phyloP scores from a whole-genome alignment of 2,888 invertebrate species.

The Meloe dianella region DNA sequence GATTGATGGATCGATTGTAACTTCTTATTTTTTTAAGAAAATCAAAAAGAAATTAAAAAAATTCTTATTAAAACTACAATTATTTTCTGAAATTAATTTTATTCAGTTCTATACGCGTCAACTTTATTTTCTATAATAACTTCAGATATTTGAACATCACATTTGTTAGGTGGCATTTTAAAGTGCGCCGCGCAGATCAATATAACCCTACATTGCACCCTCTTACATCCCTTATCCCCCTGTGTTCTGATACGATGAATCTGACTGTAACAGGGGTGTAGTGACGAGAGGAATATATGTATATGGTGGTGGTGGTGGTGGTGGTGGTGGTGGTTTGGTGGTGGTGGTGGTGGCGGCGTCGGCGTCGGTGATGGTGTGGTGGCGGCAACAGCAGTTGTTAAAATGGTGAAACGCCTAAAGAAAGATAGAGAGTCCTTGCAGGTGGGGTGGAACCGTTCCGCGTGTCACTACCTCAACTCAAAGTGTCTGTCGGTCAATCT shows the following conservation, averaged over 20 bases:
- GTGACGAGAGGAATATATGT: conserved; percentile 19
- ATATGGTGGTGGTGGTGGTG: not conserved
- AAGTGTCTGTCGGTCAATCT: conserved; percentile 47
- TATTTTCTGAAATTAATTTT: not conserved
- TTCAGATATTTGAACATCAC: conserved; percentile 39
- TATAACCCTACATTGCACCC: conserved; percentile 43
- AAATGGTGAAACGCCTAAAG: conserved; percentile 24
- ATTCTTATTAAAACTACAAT: no score
- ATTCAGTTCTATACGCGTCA: conserved; percentile 1
- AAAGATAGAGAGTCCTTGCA: conserved; percentile 40
- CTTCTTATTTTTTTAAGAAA: no score
- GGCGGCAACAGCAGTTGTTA: conserved; percentile 17
- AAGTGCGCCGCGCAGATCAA: conserved; percentile 51
- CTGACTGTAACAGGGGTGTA: conserved; percentile 27
- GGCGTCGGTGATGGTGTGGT: no score
- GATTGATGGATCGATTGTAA: no score
- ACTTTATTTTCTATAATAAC: conserved; percentile 38
- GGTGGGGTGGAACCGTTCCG: conserved; percentile 47
- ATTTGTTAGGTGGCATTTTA: conserved; percentile 34
- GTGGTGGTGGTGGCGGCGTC: no score
- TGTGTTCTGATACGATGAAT: conserved; percentile 31
- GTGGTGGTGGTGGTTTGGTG: conserved; percentile 15
- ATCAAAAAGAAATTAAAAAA: no score
- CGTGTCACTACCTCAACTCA: conserved; percentile 46
- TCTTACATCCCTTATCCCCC: conserved; percentile 37